Evolutionary conservation across 2,888 invertebrate species (phyloP).

Genomic region (Halocaridina rubra): DNA sequence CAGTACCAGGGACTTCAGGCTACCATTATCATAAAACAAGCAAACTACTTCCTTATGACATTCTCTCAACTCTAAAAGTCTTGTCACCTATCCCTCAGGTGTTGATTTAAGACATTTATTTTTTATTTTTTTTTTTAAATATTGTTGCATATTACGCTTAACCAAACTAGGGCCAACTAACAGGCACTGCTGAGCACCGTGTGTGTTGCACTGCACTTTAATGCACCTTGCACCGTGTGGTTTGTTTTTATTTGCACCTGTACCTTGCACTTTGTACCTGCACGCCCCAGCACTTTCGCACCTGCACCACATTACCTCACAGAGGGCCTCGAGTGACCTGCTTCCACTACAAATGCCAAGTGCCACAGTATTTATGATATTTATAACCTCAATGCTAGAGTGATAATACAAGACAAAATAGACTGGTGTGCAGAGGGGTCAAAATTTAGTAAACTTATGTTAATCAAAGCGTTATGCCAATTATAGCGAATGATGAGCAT

Average conservation of each 20-base stretch:
- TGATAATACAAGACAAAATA: no score
- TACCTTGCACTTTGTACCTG: conserved; percentile 59
- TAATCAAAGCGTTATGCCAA: no score
- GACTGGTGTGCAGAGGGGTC: no score
- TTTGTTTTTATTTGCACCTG: conserved; percentile 50
- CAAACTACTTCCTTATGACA: no score
- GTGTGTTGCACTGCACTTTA: conserved; percentile 54
- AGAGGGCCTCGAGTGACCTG: conserved; percentile 15
- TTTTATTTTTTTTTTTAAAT: conserved; percentile 7
- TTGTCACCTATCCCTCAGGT: conserved; percentile 3
- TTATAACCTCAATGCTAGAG: no score
- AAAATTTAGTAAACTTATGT: no score
- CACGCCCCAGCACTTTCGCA: conserved; percentile 50
- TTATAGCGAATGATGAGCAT: no score
- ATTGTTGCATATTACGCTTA: conserved; percentile 36
- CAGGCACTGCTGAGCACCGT: conserved; percentile 44
- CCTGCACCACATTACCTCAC: conserved; percentile 60
- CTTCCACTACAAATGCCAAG: background rate
- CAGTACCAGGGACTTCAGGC: background rate
- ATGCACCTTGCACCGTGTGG: conserved; percentile 48
- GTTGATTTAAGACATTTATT: conserved; percentile 1
- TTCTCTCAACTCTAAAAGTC: no score
- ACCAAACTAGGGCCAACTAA: conserved; percentile 57
- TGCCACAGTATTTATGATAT: no score
- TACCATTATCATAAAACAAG: background rate